These are phyloP conservation scores for Dipodomys spectabilis DNA, from an alignment of 2,113 vertebrate genomes.

Conservation along the genomic window DNA sequence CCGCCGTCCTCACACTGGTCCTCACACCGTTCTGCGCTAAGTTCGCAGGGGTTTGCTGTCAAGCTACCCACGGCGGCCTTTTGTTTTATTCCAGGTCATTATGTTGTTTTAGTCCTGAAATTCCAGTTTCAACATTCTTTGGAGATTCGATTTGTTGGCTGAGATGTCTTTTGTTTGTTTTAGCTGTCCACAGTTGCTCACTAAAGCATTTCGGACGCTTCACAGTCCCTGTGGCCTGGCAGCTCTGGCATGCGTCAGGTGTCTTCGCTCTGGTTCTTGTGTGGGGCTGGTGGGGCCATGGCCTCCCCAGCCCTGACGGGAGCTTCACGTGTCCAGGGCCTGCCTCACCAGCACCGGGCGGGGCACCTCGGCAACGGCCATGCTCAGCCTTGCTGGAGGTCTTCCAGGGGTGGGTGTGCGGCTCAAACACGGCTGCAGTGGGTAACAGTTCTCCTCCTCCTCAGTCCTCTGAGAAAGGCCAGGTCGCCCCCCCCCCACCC, in stretches of 20 bases:
- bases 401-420: too few species aligned
- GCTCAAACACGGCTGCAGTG: too few species aligned
- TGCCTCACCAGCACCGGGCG: too few species aligned
- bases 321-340: background rate
- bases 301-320: background rate
- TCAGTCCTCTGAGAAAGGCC: too few species aligned
- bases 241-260: background rate
- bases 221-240: accelerated
- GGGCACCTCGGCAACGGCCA: too few species aligned
- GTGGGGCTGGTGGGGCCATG: background rate
- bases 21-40: background rate
- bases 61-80: background rate
- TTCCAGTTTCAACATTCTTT: background rate
- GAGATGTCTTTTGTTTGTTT: background rate
- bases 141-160: background rate
- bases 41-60: too few species aligned
- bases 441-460: too few species aligned
- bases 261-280: background rate
- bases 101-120: background rate
- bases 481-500: too few species aligned
- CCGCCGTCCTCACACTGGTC: background rate
- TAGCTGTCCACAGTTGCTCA: accelerated
- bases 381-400: too few species aligned
- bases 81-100: background rate
- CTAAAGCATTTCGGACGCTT: background rate